Evolutionary conservation across 1,140 invertebrate genomes (phyloP), one percentile per base, ranked within the genome.

Genomic region (Arctopsyche grandis): DNA sequence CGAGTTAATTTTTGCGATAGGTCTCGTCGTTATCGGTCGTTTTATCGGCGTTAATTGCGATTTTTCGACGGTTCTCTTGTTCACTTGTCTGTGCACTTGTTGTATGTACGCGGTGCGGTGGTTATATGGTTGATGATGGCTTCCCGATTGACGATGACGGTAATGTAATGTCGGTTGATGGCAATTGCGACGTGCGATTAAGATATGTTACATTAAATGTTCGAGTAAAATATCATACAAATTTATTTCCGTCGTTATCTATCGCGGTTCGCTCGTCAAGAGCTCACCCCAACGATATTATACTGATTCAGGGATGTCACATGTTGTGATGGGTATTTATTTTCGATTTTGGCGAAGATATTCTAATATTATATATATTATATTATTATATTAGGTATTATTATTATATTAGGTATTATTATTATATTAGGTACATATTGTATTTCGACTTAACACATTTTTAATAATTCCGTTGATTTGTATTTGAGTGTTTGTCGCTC

Each of bases 191-290:
- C 48, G 48, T 16, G 48, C 48, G 71, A 81, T 81, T 81, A 76
- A 76, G 80, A 81, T 77, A 79, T 81, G 69, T 81, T 78, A 81
- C 80, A 78, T 75, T 78, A 81, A 81, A 79, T 81, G 80, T 56
- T 81, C 73, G 60, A 81, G 77, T 79, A 79, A 81, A 81, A 81
- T 81, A 81, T 77, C 75, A 73, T 77, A 80, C 79, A 80, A 80
- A 80, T 80, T 80, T 80, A 80, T 80, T 77, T 80, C 79, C 79
- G 75, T 29, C 52, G 66, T 80, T 77, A 80, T 79, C 78, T 69
- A 44, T 78, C 71, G 60, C 26, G 70, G 12, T 16, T 77, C 16
- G n/a, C n/a, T 77, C 52, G 16, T 44, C 14, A 69, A 70, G 38
- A 19, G 38, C 19, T 77, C 22, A 52, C 76, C 52, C 75, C 24